phyloP scores from a whole-genome alignment of 2,113 vertebrate species.

The Prinia subflava region DNA sequence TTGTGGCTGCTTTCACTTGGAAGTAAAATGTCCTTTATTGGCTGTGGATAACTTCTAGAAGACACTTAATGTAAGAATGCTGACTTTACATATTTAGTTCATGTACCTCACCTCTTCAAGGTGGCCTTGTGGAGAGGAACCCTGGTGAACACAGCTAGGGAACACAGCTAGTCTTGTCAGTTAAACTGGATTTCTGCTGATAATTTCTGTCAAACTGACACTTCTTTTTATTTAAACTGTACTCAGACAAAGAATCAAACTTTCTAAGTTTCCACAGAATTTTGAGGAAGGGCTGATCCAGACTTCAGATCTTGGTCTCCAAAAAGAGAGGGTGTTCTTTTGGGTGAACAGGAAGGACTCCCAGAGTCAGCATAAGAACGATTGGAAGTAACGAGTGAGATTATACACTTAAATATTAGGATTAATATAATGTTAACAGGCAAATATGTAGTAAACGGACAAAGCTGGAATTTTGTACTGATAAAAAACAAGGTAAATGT shows the following conservation, averaged over 20 bases:
- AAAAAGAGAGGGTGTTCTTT: neutral
- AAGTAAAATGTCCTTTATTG: neutral
- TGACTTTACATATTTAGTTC: neutral
- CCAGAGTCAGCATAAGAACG: neutral
- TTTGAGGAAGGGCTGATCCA: neutral
- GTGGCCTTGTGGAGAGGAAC: neutral
- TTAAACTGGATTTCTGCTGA: neutral
- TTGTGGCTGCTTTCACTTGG: neutral
- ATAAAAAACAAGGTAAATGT: neutral
- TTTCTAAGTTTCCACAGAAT: neutral
- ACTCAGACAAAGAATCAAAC: neutral
- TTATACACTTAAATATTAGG: neutral
- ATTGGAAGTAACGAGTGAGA: neutral
- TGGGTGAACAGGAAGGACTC: fast-evolving
- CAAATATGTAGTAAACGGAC: neutral
- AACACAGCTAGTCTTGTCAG: neutral
- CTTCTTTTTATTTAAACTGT: neutral
- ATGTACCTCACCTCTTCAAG: neutral
- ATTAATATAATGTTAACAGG: neutral
- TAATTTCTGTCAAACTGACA: neutral
- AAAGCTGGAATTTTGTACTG: neutral
- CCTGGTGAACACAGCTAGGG: neutral
- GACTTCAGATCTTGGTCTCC: neutral
- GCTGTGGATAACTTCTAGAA: neutral
- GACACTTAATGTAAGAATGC: neutral